Evolutionary conservation across 2,888 invertebrate species (phyloP).

Genomic region (Meteorus colon): DNA sequence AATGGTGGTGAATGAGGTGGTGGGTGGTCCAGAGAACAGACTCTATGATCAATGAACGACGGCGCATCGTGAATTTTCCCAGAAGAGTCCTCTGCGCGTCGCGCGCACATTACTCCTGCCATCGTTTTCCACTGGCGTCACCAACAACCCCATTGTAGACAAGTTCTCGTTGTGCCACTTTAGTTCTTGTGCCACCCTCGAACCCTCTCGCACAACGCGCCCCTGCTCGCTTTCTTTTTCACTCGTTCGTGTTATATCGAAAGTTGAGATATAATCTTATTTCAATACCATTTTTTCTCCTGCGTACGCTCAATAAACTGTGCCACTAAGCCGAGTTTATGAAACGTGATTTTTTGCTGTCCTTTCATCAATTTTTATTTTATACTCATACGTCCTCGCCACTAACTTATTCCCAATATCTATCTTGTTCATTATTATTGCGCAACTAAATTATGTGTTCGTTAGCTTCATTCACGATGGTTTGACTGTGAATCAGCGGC

Average conservation of each 20-base stretch:
- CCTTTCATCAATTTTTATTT: constrained; percentile 14
- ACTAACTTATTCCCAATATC: neutral
- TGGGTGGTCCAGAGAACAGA: constrained; percentile 70
- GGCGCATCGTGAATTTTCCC: constrained; percentile 52
- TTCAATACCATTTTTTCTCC: constrained; percentile 38
- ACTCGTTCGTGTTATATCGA: constrained; percentile 19
- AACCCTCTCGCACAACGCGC: constrained; percentile 37
- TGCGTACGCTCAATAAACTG: constrained; percentile 60
- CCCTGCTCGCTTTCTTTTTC: constrained; percentile 5
- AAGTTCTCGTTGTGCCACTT: constrained; percentile 45
- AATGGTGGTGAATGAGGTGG: constrained; percentile 37
- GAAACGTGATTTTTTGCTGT: constrained; percentile 59
- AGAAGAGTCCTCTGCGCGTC: constrained; percentile 55
- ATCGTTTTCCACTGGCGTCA: constrained; percentile 47
- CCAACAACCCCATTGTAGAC: constrained; percentile 46
- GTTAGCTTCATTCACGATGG: too few relatives aligned
- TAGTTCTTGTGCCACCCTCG: constrained; percentile 58
- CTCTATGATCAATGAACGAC: constrained; percentile 69
- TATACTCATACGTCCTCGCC: constrained; percentile 1
- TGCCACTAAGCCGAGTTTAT: constrained; percentile 66
- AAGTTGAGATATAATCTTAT: too few relatives aligned
- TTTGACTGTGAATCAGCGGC: too few relatives aligned
- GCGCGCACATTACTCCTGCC: constrained; percentile 63
- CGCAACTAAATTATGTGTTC: too few relatives aligned
- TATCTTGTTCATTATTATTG: too few relatives aligned